These are phyloP conservation scores for Elaphurus davidianus DNA, from an alignment of 2,113 vertebrate genomes.

Conservation along the genomic window DNA sequence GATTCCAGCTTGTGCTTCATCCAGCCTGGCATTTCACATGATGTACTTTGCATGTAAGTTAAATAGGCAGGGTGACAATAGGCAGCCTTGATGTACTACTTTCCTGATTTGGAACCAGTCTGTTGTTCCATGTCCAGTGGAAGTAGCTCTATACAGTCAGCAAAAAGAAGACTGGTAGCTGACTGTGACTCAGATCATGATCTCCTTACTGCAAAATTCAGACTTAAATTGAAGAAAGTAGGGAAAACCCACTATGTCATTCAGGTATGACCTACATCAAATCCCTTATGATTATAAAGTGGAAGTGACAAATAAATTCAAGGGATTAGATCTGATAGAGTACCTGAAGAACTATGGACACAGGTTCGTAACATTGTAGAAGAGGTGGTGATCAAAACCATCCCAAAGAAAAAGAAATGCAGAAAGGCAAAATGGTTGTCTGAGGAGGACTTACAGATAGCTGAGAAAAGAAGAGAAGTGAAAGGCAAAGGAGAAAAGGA, in stretches of 20 bases:
- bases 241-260: neutral
- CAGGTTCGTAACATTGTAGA: neutral
- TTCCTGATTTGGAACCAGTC: neutral
- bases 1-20: neutral
- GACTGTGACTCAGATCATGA: neutral
- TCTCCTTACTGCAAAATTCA: neutral
- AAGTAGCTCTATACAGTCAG: neutral
- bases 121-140: neutral
- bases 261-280: neutral
- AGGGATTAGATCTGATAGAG: neutral
- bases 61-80: neutral
- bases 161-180: neutral
- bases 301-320: neutral
- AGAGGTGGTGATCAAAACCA: neutral
- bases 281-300: neutral
- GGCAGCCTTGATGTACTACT: neutral
- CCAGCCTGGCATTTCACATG: neutral
- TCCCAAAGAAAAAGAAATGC: neutral
- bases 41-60: neutral
- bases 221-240: neutral
- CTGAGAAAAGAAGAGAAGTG: neutral
- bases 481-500: neutral
- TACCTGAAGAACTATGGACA: neutral
- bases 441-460: neutral
- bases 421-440: neutral